Evolutionary conservation across 2,113 vertebrate species (phyloP).

Genomic region (Pongo abelii): DNA sequence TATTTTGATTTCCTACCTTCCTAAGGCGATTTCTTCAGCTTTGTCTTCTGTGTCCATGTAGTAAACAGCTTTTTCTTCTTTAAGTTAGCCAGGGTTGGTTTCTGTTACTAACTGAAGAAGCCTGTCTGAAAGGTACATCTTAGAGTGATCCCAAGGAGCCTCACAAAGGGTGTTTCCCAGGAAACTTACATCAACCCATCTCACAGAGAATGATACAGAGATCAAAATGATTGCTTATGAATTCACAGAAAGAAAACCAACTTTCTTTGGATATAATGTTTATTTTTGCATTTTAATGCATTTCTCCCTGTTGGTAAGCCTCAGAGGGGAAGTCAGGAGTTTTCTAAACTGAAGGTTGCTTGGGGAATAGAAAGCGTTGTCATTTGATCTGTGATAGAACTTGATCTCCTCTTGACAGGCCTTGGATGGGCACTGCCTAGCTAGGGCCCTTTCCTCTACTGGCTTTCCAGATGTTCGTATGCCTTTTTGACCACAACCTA

Average conservation of each 20-base stretch:
- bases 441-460: not conserved
- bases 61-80: not conserved
- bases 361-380: not conserved
- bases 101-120: not conserved
- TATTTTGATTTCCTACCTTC: not conserved
- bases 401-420: not conserved
- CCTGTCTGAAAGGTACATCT: not conserved
- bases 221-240: not conserved
- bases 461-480: not conserved
- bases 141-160: not conserved
- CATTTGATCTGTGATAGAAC: not conserved
- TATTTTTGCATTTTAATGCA: not conserved
- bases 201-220: not conserved
- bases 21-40: not conserved
- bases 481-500: not conserved
- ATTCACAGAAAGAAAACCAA: not conserved
- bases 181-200: not conserved
- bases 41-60: not conserved
- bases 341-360: not conserved
- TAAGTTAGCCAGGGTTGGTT: not conserved
- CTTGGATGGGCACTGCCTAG: too few species aligned
- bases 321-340: not conserved
- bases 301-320: not conserved
- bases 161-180: not conserved
- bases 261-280: not conserved